Evolutionary conservation across 1,140 invertebrate species (phyloP).

Genomic region (Diuraphis noxia): DNA sequence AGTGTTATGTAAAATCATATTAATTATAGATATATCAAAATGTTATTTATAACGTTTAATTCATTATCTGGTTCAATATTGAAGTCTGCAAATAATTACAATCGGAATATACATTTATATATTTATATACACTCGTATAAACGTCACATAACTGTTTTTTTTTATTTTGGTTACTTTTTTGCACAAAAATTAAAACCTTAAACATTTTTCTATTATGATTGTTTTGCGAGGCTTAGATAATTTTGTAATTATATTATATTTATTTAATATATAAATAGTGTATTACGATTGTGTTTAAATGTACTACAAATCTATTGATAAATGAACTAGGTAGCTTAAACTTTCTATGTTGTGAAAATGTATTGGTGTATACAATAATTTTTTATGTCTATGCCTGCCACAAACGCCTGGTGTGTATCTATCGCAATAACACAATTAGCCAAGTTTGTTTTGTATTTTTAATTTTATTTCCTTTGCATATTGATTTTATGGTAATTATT

Average conservation of each 20-base stretch:
- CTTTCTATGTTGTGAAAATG: slow-evolving; percentile 3
- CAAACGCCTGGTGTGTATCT: neutral
- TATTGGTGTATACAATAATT: neutral
- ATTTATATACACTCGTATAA: neutral
- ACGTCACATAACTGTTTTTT: neutral
- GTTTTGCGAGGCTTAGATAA: neutral
- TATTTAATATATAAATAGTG: neutral
- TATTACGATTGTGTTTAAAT: neutral
- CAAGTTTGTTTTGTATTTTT: slow-evolving; percentile 34
- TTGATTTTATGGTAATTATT: neutral
- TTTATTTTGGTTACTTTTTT: neutral
- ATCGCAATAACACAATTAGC: slow-evolving; percentile 14
- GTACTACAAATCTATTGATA: neutral
- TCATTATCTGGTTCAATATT: neutral
- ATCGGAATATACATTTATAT: slow-evolving; percentile 7
- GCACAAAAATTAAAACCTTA: neutral
- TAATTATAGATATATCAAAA: neutral
- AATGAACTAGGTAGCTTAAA: slow-evolving; percentile 24
- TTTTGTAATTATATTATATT: neutral
- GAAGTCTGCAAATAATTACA: neutral
- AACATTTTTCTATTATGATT: neutral
- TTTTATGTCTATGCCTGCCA: neutral
- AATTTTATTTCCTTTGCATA: neutral
- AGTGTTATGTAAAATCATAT: neutral
- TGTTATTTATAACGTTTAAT: neutral